phyloP scores from a whole-genome alignment of 2,797 vertebrate genomes.

The Distichodus sexfasciatus region DNA sequence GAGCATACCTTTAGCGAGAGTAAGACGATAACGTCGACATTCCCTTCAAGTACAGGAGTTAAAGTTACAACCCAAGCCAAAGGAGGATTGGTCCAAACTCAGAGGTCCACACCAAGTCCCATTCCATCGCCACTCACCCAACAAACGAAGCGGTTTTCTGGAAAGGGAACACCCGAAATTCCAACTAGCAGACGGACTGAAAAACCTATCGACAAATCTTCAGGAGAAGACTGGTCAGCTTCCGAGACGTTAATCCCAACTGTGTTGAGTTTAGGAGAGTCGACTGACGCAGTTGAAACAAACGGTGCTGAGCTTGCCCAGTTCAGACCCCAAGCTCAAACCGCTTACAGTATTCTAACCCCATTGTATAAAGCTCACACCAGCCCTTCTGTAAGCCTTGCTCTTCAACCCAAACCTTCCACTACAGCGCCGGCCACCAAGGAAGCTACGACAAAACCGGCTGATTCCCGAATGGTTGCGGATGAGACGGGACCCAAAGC shows the following conservation, averaged over 20 bases:
- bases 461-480: slow-evolving; percentile 39
- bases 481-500: slow-evolving; percentile 33
- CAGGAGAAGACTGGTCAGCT: slow-evolving; percentile 49
- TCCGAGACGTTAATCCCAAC: slow-evolving; percentile 40
- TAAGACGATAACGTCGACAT: not conserved
- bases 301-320: slow-evolving; percentile 54
- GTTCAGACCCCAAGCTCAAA: slow-evolving; percentile 60
- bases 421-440: slow-evolving; percentile 41
- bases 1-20: not conserved
- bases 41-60: slow-evolving; percentile 32
- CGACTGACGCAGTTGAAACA: slow-evolving; percentile 43
- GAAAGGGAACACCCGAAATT: slow-evolving; percentile 47
- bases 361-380: slow-evolving; percentile 34
- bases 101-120: slow-evolving; percentile 54
- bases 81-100: slow-evolving; percentile 47
- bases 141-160: slow-evolving; percentile 32
- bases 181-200: slow-evolving; percentile 34
- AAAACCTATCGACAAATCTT: slow-evolving; percentile 33
- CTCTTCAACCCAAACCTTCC: slow-evolving; percentile 40
- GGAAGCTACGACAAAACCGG: slow-evolving; percentile 26
- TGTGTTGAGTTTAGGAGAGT: slow-evolving; percentile 32
- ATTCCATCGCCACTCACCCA: slow-evolving; percentile 42
- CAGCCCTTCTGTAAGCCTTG: slow-evolving; percentile 27
- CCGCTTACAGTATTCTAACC: slow-evolving; percentile 40
- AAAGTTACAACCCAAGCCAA: slow-evolving; percentile 44